Evolutionary conservation across 2,797 vertebrate species (phyloP).

Genomic region (Microctenopoma lineatum): DNA sequence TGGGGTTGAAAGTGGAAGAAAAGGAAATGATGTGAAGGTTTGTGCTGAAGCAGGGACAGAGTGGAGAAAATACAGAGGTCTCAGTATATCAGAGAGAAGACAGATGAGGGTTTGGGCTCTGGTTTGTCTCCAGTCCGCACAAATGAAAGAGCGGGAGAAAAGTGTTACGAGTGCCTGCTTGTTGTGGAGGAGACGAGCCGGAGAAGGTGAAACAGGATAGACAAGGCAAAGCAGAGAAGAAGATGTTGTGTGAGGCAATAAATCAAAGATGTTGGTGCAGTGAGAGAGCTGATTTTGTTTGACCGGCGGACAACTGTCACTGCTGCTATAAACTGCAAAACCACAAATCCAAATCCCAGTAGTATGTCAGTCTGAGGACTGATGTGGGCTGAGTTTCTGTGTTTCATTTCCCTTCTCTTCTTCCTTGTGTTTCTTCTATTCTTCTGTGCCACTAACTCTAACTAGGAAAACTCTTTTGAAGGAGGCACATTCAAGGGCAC

Average conservation of each 20-base stretch:
- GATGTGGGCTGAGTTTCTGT: not conserved
- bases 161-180: constrained; percentile 9
- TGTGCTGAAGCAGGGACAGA: constrained; percentile 7
- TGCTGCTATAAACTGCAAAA: constrained; percentile 26
- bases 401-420: constrained; percentile 1
- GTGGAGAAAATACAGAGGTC: constrained; percentile 8
- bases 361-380: constrained; percentile 10
- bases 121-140: constrained; percentile 39
- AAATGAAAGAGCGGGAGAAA: not conserved
- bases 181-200: constrained; percentile 37
- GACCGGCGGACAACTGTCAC: constrained; percentile 48
- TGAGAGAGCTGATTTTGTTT: constrained; percentile 53
- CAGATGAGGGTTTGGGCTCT: constrained; percentile 20
- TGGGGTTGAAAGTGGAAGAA: constrained; percentile 8
- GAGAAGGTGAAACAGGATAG: constrained; percentile 21
- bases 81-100: constrained; percentile 9
- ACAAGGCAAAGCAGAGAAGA: not conserved
- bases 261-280: constrained; percentile 51
- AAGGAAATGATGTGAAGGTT: constrained; percentile 13
- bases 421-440: not conserved
- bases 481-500: constrained; percentile 14
- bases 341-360: constrained; percentile 8
- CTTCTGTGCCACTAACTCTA: not conserved
- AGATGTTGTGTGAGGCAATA: constrained; percentile 50
- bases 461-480: constrained; percentile 1